phyloP scores from a whole-genome alignment of 2,797 vertebrate species.

The Mastacembelus armatus region DNA sequence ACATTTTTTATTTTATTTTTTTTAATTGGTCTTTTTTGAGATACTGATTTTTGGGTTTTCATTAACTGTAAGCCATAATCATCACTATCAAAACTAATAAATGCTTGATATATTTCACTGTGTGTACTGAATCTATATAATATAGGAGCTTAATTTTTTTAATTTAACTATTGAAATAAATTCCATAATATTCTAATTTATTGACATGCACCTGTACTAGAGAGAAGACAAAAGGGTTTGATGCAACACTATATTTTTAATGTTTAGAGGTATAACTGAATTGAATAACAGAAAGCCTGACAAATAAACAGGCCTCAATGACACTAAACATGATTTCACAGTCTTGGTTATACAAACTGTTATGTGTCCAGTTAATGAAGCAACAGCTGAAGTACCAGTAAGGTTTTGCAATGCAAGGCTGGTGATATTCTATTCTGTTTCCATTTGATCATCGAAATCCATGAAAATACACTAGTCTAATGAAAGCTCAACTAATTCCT shows the following conservation, averaged over 20 bases:
- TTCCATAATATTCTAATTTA: too few relatives aligned
- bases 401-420: slow-evolving; percentile 20
- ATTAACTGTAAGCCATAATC: too few relatives aligned
- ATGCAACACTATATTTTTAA: slow-evolving; percentile 38
- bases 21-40: too few relatives aligned
- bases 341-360: slow-evolving; percentile 57
- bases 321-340: slow-evolving; percentile 70
- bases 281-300: slow-evolving; percentile 14
- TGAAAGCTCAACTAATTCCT: background rate
- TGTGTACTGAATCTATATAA: too few relatives aligned
- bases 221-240: too few relatives aligned
- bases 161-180: too few relatives aligned
- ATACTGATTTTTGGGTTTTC: too few relatives aligned
- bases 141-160: too few relatives aligned
- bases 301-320: slow-evolving; percentile 20
- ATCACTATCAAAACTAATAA: too few relatives aligned
- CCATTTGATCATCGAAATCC: slow-evolving; percentile 29
- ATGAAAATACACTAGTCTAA: slow-evolving; percentile 2
- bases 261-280: slow-evolving; percentile 23
- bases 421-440: slow-evolving; percentile 15
- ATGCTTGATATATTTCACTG: too few relatives aligned
- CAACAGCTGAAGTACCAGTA: slow-evolving; percentile 24
- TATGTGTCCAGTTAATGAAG: slow-evolving; percentile 49
- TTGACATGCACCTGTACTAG: too few relatives aligned
- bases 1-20: too few relatives aligned